A percentile compares a stretch with the other conserved stretches of the same genome.
Evolutionary conservation across 2,113 vertebrate genomes (phyloP).

Genomic region (Platycercus adscitus): DNA sequence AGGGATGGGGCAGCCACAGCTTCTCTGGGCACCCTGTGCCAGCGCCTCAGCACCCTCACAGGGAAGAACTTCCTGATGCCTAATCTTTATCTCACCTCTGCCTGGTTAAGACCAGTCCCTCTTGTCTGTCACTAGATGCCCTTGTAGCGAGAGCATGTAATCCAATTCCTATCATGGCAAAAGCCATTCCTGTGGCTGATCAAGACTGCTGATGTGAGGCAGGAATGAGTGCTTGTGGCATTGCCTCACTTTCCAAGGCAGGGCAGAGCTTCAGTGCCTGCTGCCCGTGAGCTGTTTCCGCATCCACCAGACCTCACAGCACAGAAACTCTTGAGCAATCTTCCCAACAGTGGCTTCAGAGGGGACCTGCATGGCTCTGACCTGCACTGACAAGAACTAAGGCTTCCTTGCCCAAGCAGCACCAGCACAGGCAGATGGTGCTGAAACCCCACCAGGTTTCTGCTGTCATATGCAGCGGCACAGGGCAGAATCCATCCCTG

Average conservation of each 20-base stretch:
- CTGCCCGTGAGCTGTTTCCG: background rate
- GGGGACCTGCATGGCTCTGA: accelerated
- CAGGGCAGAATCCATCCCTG: accelerated
- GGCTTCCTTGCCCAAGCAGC: background rate
- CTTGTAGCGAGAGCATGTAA: background rate
- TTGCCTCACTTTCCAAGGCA: background rate
- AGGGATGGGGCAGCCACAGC: too few relatives aligned
- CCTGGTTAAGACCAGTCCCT: background rate
- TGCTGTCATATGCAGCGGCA: accelerated
- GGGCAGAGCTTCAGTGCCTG: accelerated
- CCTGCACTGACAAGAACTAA: background rate
- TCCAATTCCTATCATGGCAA: background rate
- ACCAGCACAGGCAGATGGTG: accelerated
- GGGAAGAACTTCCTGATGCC: background rate
- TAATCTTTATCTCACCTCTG: background rate
- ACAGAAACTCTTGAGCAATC: background rate
- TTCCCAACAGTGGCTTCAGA: accelerated
- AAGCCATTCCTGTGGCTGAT: background rate
- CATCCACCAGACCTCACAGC: accelerated
- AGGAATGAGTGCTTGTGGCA: background rate
- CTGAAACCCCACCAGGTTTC: accelerated
- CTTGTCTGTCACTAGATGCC: background rate
- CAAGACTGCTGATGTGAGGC: background rate
- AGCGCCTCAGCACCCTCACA: background rate
- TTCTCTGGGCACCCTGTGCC: background rate